Evolutionary conservation across 2,113 vertebrate genomes (phyloP).

Genomic region (Scytalopus superciliaris): DNA sequence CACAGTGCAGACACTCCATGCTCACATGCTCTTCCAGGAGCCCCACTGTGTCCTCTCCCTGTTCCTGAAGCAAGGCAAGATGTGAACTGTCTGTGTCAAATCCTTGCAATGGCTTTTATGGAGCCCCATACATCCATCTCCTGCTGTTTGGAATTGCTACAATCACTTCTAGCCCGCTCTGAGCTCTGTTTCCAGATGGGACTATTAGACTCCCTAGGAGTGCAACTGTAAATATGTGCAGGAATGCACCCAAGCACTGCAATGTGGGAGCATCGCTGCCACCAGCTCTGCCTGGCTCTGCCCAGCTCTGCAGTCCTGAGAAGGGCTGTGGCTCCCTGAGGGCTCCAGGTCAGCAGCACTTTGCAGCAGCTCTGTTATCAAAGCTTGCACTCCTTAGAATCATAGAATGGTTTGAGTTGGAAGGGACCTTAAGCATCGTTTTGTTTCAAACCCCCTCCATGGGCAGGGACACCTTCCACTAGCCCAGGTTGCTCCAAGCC

Average conservation of each 20-base stretch:
- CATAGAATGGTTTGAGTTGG: neutral
- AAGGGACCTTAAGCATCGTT: neutral
- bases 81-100: neutral
- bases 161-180: neutral
- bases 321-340: neutral
- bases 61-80: neutral
- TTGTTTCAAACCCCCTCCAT: accelerated
- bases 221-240: neutral
- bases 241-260: neutral
- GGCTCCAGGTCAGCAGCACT: neutral
- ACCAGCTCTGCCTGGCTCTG: neutral
- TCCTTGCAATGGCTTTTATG: neutral
- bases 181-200: slow-evolving; percentile 36
- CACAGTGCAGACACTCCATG: neutral
- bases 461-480: neutral
- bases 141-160: slow-evolving; percentile 16
- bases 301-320: neutral
- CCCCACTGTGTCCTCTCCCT: accelerated
- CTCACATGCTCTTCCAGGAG: neutral
- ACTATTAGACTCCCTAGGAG: neutral
- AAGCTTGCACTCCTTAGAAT: neutral
- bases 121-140: neutral
- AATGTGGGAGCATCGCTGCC: neutral
- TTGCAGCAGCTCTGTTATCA: neutral
- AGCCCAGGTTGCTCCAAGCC: neutral